Evolutionary conservation across 1,140 invertebrate species (phyloP).

Genomic region (Drosophila neocordata): DNA sequence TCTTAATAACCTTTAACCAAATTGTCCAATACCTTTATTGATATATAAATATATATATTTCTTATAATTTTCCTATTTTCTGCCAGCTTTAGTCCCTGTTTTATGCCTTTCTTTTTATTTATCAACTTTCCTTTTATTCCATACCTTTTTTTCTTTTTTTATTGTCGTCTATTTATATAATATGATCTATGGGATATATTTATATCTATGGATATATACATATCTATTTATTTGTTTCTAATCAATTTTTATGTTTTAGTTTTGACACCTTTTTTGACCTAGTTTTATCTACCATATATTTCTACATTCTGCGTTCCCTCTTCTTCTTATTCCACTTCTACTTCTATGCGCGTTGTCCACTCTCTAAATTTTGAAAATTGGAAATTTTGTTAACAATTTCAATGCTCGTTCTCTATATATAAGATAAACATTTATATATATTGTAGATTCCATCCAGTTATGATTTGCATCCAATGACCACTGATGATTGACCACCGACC

Average conservation of each 20-base stretch:
- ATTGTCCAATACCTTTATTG: neutral
- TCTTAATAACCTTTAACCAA: constrained; percentile 8
- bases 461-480: constrained; percentile 38
- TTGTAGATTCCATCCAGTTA: constrained; percentile 20
- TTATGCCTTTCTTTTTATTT: too few relatives aligned
- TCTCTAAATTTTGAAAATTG: neutral
- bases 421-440: neutral
- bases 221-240: neutral
- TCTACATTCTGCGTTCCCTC: neutral
- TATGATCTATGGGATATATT: neutral
- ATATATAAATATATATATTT: neutral
- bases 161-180: too few relatives aligned
- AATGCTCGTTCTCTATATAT: neutral
- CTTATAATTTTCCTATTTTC: neutral
- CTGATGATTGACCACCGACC: constrained; percentile 15
- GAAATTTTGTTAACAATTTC: neutral
- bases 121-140: too few relatives aligned
- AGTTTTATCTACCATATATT: neutral
- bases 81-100: too few relatives aligned
- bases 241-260: neutral
- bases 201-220: neutral
- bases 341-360: neutral
- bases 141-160: too few relatives aligned
- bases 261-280: neutral
- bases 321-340: neutral